Evolutionary conservation across 2,888 invertebrate species (phyloP).

Genomic region (Ellobium chinense): DNA sequence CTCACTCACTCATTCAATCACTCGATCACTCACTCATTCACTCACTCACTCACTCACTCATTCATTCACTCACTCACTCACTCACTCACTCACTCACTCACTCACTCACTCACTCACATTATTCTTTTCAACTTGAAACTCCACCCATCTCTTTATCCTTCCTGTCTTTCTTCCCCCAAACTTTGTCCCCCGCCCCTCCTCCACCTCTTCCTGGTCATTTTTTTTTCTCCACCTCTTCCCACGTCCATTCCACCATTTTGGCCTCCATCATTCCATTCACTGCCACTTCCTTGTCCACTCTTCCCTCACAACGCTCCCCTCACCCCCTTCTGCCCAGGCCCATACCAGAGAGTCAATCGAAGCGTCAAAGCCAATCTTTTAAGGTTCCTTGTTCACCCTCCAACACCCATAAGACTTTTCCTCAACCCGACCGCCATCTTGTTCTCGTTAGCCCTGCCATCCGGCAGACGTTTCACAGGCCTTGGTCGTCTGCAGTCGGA

Average conservation of each 20-base stretch:
- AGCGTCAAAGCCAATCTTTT: too few species aligned
- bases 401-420: too few species aligned
- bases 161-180: not conserved
- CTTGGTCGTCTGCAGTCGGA: too few species aligned
- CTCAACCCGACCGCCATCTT: too few species aligned
- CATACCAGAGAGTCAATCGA: too few species aligned
- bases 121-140: not conserved
- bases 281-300: not conserved
- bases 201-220: not conserved
- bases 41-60: not conserved
- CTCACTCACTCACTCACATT: not conserved
- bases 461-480: too few species aligned
- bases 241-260: not conserved
- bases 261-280: not conserved
- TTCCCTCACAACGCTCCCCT: not conserved
- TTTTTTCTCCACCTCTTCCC: not conserved
- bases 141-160: not conserved
- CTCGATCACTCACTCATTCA: not conserved
- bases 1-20: not conserved
- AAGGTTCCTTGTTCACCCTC: too few species aligned
- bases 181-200: not conserved
- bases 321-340: too few species aligned
- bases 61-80: not conserved
- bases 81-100: slow-evolving; percentile 4
- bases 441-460: too few species aligned